A percentile compares a stretch with the other conserved stretches of the same genome.
These are phyloP conservation scores for Formica selysi DNA, from an alignment of 1,140 invertebrate genomes.

Conservation along the genomic window DNA sequence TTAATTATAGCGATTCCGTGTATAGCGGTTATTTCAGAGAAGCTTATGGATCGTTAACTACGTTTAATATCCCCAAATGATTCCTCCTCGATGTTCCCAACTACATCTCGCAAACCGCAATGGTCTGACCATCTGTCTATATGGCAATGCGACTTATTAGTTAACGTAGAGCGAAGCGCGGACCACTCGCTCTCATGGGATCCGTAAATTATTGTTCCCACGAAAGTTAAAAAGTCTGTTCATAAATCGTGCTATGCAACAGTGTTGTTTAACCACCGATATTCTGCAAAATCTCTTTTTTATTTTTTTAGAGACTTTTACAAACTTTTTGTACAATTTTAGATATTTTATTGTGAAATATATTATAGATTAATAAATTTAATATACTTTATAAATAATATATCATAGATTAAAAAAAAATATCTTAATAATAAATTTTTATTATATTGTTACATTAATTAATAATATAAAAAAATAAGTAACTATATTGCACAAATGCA, in stretches of 20 bases:
- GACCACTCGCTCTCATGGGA: background rate
- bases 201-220: conserved; percentile 42
- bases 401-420: no score
- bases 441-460: background rate
- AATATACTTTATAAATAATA: no score
- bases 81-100: conserved; percentile 49
- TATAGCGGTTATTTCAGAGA: conserved; percentile 31
- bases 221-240: conserved; percentile 27
- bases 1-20: conserved; percentile 32
- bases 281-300: background rate
- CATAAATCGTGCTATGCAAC: conserved; percentile 8
- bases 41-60: conserved; percentile 46
- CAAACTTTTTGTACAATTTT: background rate
- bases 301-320: background rate
- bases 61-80: conserved; percentile 55
- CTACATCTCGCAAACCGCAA: conserved; percentile 22
- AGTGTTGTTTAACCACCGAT: background rate
- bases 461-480: background rate
- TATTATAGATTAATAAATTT: no score
- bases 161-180: conserved; percentile 25
- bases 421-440: conserved; percentile 10
- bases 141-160: conserved; percentile 52
- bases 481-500: background rate
- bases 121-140: conserved; percentile 40
- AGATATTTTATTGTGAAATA: background rate